phyloP scores from a whole-genome alignment of 1,140 invertebrate genomes.

The Habropoda laboriosa region DNA sequence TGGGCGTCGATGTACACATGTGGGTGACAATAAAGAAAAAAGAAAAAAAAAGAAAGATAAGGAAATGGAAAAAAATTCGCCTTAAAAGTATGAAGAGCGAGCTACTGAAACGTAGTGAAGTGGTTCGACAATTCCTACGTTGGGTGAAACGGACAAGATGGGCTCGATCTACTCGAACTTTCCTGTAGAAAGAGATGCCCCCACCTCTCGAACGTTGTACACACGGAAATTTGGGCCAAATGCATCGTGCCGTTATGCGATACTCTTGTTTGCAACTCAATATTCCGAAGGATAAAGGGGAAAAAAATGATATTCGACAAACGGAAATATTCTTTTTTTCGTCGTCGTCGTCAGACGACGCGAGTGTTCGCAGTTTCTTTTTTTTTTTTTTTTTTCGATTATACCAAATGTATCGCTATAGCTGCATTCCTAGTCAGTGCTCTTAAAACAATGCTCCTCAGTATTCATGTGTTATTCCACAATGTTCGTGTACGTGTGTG shows the following conservation, averaged over 20 bases:
- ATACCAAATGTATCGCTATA: background rate
- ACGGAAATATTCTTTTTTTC: background rate
- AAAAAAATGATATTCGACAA: background rate
- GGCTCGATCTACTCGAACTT: background rate
- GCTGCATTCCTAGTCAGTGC: constrained; percentile 8
- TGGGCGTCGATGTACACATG: background rate
- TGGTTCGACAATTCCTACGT: background rate
- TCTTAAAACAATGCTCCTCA: constrained; percentile 7
- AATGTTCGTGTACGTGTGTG: background rate
- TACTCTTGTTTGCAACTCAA: background rate
- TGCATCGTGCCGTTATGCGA: constrained; percentile 43
- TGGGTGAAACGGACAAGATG: background rate
- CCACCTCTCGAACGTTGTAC: background rate
- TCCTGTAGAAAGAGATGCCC: background rate
- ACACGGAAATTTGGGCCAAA: constrained; percentile 9
- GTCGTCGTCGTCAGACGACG: too few species aligned
- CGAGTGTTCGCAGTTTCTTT: too few species aligned
- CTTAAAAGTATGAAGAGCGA: background rate
- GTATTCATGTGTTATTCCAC: background rate
- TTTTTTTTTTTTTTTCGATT: background rate
- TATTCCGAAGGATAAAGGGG: background rate
- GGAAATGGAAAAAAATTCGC: too few species aligned
- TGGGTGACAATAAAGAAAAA: background rate
- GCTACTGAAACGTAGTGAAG: background rate
- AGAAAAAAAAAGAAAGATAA: too few species aligned